Evolutionary conservation across 2,888 invertebrate species (phyloP).

Genomic region (Philonicus albiceps): DNA sequence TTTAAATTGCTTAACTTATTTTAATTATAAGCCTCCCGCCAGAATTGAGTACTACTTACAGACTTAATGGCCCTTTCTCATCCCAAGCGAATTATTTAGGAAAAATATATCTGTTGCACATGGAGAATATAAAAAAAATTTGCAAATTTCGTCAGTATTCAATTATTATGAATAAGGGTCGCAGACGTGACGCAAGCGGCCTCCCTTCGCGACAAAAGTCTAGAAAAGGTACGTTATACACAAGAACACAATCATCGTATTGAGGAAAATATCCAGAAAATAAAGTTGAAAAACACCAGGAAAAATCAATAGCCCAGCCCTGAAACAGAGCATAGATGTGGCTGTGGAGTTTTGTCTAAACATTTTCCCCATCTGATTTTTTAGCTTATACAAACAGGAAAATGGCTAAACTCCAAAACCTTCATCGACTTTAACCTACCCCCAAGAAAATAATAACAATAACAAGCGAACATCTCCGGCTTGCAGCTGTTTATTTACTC

Average conservation of each 20-base stretch:
- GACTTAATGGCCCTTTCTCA: not conserved
- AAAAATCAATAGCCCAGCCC: slow-evolving; percentile 47
- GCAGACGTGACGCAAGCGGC: not conserved
- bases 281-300: slow-evolving; percentile 32
- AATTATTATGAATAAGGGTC: not conserved
- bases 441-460: not conserved
- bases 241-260: not conserved
- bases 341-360: not conserved
- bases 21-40: not conserved
- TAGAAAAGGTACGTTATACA: not conserved
- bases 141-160: not conserved
- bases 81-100: not conserved
- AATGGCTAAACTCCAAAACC: not conserved
- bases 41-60: not conserved
- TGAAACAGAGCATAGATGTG: slow-evolving; percentile 30
- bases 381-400: not conserved
- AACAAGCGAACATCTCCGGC: not conserved
- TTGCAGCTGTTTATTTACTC: not conserved
- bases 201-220: not conserved
- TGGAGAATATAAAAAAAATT: too few species aligned
- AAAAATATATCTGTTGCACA: not conserved
- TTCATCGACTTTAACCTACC: not conserved
- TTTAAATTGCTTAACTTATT: not conserved
- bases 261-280: slow-evolving; percentile 36
- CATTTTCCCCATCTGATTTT: not conserved